phyloP scores from a whole-genome alignment of 2,888 invertebrate species.

The Ypsolopha sequella region DNA sequence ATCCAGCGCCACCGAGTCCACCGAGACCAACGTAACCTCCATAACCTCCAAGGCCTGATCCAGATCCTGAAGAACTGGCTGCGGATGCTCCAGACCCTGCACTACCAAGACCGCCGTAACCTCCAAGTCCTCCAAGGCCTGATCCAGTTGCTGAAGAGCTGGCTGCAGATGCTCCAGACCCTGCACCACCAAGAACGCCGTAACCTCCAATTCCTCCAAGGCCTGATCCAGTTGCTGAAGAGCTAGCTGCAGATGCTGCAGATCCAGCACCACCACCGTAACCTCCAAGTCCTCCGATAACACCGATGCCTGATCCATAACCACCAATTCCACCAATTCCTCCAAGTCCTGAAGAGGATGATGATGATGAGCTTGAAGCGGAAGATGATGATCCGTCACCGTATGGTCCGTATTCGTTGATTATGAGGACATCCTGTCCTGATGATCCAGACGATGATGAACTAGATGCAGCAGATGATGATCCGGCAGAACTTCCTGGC shows the following conservation, averaged over 20 bases:
- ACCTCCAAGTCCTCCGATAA: neutral
- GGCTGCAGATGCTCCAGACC: neutral
- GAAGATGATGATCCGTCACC: neutral
- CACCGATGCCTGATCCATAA: neutral
- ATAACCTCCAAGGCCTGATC: neutral
- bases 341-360: neutral
- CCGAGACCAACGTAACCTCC: slow-evolving; percentile 4
- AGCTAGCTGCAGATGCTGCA: neutral
- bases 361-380: neutral
- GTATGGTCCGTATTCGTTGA: neutral
- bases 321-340: neutral
- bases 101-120: neutral
- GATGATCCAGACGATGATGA: neutral
- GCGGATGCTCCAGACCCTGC: slow-evolving; percentile 1
- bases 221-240: neutral
- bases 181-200: neutral
- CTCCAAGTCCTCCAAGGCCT: neutral
- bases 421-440: neutral
- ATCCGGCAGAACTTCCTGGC: neutral
- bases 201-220: neutral
- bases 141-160: neutral
- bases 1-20: neutral
- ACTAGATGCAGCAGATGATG: neutral
- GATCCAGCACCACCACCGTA: neutral
- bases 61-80: slow-evolving; percentile 10